A percentile compares a stretch with the other conserved stretches of the same genome.
Conservation (phyloP, 1,140 invertebrate species). For the Nasonia giraulti region DNA sequence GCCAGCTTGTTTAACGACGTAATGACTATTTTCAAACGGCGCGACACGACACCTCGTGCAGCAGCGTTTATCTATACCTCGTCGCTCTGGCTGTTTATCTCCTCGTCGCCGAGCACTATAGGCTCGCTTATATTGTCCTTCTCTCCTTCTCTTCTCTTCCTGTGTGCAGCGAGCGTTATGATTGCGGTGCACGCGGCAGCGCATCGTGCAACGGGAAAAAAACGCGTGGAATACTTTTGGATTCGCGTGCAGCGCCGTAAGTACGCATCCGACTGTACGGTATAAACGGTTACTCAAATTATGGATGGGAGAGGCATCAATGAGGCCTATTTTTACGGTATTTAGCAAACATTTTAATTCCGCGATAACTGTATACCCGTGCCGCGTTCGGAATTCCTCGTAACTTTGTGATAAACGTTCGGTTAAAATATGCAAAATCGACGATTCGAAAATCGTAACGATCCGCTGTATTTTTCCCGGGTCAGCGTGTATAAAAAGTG, state of each 20-base stretch:
- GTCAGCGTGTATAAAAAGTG: neutral
- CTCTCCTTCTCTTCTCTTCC: constrained; percentile 5
- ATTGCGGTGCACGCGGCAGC: neutral
- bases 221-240: neutral
- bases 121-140: constrained; percentile 24
- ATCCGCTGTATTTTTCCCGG: neutral
- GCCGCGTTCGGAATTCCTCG: too few species aligned
- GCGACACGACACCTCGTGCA: constrained; percentile 18
- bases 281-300: neutral
- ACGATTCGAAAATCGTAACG: too few species aligned
- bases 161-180: constrained; percentile 11
- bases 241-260: neutral
- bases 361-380: neutral
- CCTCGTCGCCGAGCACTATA: neutral
- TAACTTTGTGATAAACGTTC: neutral
- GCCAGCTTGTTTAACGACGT: constrained; percentile 33
- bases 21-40: constrained; percentile 40
- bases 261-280: neutral
- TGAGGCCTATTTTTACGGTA: constrained; percentile 1
- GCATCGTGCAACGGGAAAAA: neutral
- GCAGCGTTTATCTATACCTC: neutral
- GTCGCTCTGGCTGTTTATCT: neutral
- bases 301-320: neutral
- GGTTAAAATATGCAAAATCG: too few species aligned
- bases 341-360: constrained; percentile 1